Percentiles rank a stretch among this genome's conserved stretches.
Evolutionary conservation across 2,113 vertebrate species (phyloP).

Genomic region (Epinephelus cyanopodus): DNA sequence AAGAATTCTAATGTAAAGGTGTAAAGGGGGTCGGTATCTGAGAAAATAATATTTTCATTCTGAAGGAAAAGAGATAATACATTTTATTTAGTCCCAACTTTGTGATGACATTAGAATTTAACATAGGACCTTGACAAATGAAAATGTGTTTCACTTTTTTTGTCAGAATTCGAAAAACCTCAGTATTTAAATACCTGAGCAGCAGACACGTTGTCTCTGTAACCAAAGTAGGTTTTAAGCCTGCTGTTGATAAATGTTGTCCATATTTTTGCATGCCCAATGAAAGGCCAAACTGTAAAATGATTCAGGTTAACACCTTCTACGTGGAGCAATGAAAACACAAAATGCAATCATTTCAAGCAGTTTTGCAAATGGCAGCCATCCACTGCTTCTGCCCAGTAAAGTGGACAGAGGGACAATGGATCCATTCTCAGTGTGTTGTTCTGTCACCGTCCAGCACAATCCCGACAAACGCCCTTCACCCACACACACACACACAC

Average conservation of each 20-base stretch:
- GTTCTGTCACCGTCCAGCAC: slow-evolving; percentile 67
- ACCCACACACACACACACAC: slow-evolving; percentile 7
- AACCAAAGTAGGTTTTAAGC: neutral
- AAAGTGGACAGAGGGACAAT: slow-evolving; percentile 68
- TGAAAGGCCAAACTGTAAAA: neutral
- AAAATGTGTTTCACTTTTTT: neutral
- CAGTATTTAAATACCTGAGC: neutral
- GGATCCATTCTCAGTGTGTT: slow-evolving; percentile 66
- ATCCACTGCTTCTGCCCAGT: slow-evolving; percentile 36
- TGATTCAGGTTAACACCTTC: neutral
- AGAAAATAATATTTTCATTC: too few relatives aligned
- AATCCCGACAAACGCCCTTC: slow-evolving; percentile 33
- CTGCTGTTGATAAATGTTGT: neutral
- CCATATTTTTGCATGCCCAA: neutral
- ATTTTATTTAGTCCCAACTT: neutral
- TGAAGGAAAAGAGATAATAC: too few relatives aligned
- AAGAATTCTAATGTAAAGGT: too few relatives aligned
- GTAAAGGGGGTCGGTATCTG: too few relatives aligned
- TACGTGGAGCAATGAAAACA: slow-evolving; percentile 1
- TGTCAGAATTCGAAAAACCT: neutral
- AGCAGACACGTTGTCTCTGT: neutral
- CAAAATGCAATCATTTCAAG: neutral
- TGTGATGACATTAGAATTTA: neutral
- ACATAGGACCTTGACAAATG: neutral
- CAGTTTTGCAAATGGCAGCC: slow-evolving; percentile 29